phyloP scores from a whole-genome alignment of 1,140 invertebrate species.

The Hylaeus volcanicus region DNA sequence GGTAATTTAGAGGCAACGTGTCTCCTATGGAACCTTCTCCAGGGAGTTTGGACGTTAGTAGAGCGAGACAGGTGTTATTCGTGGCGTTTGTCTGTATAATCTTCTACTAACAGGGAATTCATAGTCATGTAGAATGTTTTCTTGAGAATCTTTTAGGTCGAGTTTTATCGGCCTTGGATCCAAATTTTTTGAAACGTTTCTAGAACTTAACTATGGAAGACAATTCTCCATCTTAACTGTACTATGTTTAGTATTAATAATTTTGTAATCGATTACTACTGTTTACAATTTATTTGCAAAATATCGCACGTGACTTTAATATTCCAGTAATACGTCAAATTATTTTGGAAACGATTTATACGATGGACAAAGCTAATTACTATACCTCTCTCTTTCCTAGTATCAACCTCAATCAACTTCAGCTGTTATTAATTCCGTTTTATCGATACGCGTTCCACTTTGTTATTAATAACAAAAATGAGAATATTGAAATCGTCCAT shows the following conservation, averaged over 20 bases:
- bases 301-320: not conserved
- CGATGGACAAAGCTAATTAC: not conserved
- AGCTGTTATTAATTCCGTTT: not conserved
- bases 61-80: not conserved
- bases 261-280: no score
- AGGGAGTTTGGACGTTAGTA: not conserved
- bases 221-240: no score
- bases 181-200: no score
- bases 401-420: not conserved
- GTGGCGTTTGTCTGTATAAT: not conserved
- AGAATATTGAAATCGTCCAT: slow-evolving; percentile 11
- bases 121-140: no score
- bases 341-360: not conserved
- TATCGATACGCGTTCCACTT: not conserved
- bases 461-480: not conserved
- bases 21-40: not conserved
- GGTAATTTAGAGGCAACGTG: not conserved
- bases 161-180: no score
- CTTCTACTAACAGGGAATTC: no score
- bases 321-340: not conserved
- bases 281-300: no score
- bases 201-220: no score
- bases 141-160: no score
- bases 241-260: no score
- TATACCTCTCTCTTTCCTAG: not conserved